Percentiles rank a stretch among this genome's conserved stretches.
phyloP scores from a whole-genome alignment of 2,888 invertebrate genomes.

The Chorisops tibialis region DNA sequence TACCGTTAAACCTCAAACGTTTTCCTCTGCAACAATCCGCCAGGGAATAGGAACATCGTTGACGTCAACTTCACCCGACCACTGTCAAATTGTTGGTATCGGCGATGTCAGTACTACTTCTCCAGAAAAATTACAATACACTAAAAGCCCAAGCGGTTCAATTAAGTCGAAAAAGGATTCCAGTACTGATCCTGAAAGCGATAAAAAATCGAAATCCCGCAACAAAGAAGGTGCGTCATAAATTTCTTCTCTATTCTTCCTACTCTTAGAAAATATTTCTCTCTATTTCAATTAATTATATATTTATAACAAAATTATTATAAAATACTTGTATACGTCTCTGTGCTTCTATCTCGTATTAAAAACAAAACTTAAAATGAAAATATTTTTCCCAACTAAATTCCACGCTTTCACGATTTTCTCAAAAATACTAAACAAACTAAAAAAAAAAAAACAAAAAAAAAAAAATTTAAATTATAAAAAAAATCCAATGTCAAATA shows the following conservation, averaged over 20 bases:
- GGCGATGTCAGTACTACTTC: slow-evolving; percentile 43
- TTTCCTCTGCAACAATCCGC: slow-evolving; percentile 49
- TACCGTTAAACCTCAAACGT: slow-evolving; percentile 43
- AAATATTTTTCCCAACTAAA: slow-evolving; percentile 17
- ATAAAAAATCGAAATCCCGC: slow-evolving; percentile 49
- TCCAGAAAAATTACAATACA: slow-evolving; percentile 48
- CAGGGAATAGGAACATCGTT: slow-evolving; percentile 50
- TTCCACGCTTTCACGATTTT: slow-evolving; percentile 35
- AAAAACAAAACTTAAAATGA: background rate
- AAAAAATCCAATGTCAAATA: slow-evolving; percentile 27
- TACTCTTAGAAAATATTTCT: background rate
- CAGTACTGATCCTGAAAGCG: slow-evolving; percentile 42
- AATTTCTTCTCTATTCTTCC: slow-evolving; percentile 2
- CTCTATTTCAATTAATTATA: background rate
- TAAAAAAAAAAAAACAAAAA: slow-evolving; percentile 10
- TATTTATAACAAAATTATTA: slow-evolving; percentile 1
- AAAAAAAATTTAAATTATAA: slow-evolving; percentile 9
- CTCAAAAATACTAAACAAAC: slow-evolving; percentile 1
- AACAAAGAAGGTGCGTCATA: slow-evolving; percentile 49
- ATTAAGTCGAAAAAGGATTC: slow-evolving; percentile 56
- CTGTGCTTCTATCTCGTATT: slow-evolving; percentile 7
- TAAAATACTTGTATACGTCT: slow-evolving; percentile 1
- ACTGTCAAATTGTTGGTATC: slow-evolving; percentile 46
- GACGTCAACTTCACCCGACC: slow-evolving; percentile 47
- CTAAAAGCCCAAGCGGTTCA: slow-evolving; percentile 57